phyloP scores from a whole-genome alignment of 2,888 invertebrate genomes.

The Standfussiana lucernea region DNA sequence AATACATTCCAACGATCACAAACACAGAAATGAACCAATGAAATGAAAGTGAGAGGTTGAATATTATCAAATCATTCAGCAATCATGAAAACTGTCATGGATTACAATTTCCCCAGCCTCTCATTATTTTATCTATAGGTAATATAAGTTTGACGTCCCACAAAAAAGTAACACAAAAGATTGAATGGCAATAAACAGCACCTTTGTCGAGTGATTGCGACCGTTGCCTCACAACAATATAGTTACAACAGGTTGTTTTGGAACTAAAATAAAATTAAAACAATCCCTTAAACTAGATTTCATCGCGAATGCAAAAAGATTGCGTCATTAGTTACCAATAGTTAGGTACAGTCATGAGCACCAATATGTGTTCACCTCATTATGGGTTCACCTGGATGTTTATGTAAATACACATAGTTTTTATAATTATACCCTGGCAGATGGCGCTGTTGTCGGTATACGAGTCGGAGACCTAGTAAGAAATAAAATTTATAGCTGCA shows the following conservation, averaged over 20 bases:
- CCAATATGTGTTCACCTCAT: neutral
- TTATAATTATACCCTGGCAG: neutral
- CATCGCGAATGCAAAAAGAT: slow-evolving; percentile 34
- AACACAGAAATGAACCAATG: neutral
- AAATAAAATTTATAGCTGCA: neutral
- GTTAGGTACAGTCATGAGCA: neutral
- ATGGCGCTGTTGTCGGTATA: neutral
- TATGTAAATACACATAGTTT: neutral
- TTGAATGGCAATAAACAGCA: slow-evolving; percentile 31
- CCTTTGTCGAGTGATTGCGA: slow-evolving; percentile 37
- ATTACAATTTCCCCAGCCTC: neutral
- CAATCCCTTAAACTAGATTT: slow-evolving; percentile 57
- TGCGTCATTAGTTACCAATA: slow-evolving; percentile 34
- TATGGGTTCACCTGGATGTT: neutral
- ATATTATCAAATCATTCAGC: neutral
- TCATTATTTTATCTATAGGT: slow-evolving; percentile 32
- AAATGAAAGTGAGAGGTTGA: neutral
- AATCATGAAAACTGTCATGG: neutral
- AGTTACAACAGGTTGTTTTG: slow-evolving; percentile 52
- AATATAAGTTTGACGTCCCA: slow-evolving; percentile 14
- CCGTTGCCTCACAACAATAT: slow-evolving; percentile 38
- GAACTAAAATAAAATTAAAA: slow-evolving; percentile 57
- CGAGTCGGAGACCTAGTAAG: neutral
- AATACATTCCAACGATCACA: neutral
- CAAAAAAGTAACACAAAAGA: slow-evolving; percentile 47